These are phyloP conservation scores for Pantherophis vulpinus DNA, from an alignment of 2,797 vertebrate species.

Conservation along the genomic window DNA sequence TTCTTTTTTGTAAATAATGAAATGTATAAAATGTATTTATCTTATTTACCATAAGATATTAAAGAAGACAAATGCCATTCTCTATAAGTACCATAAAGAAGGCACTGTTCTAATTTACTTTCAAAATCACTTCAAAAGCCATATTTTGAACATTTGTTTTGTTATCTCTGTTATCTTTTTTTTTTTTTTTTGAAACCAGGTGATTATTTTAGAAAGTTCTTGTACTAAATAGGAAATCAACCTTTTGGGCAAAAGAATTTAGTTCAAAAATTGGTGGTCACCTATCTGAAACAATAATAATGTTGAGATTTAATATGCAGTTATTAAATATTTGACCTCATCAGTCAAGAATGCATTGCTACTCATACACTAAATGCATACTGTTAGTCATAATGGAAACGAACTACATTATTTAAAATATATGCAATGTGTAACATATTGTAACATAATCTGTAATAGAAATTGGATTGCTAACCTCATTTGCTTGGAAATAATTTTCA, in stretches of 20 bases:
- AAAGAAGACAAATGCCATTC: not conserved
- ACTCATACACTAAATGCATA: constrained; percentile 16
- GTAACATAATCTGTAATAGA: not conserved
- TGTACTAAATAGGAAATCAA: constrained; percentile 21
- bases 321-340: constrained; percentile 10
- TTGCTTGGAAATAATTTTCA: not conserved
- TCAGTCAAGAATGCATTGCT: constrained; percentile 17
- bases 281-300: constrained; percentile 29
- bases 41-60: no score
- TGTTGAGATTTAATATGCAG: constrained; percentile 24
- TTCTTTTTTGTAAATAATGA: not conserved
- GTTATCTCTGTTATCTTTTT: constrained; percentile 7
- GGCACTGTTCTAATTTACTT: not conserved
- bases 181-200: constrained; percentile 25
- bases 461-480: not conserved
- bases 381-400: constrained; percentile 17
- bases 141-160: constrained; percentile 29
- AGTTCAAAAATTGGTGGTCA: constrained; percentile 13
- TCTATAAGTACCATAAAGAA: not conserved
- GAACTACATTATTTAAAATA: constrained; percentile 16
- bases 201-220: constrained; percentile 31
- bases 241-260: not conserved
- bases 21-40: not conserved
- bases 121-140: not conserved
- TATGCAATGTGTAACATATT: not conserved